Base-by-base conservation (phyloP, 2,888 invertebrate genomes). In the Mesorhabditis spiculigera region DNA sequence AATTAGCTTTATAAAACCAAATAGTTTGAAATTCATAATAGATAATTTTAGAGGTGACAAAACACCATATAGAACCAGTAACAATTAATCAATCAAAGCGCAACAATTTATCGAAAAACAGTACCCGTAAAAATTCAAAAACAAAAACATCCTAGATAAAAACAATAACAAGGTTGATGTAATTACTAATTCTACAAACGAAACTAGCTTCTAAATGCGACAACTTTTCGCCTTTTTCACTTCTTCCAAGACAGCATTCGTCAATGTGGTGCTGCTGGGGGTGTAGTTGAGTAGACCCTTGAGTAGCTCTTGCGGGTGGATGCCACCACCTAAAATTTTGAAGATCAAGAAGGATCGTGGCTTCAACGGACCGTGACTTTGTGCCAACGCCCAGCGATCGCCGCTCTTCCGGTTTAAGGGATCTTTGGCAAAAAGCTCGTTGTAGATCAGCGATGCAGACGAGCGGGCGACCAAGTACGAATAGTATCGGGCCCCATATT, bases 401-500 rank as follows among this genome's bases (percentile, higher is more conserved):
- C 85, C 85, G 63, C 74, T 75, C 44, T 76, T 71, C 42, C 77
- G 50, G 5, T 73, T 75, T 68, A 82, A 79, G 5, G 83, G 82
- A 50, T 85, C 75, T 5, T 62, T 66, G 58, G 72, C 72, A 73
- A 85, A 85, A 65, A 78, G 74, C 8, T 73, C 66, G 13, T 81
- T 74, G 80, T 82, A 85, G 44, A 85, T 79, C 61, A 83, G 73
- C 43, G 81, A 81, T 1, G 85, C 83, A 5, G 79, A 73, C 5
- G 84, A 74, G 62, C 78, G 70, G 0, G 97, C 96, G 84, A 96
- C 92, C 75, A 98, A 89, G 88, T 99, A 99, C 0, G 97, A 93
- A 87, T 97, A 98, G 88, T 98, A 98, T 87, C 95, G 96, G 0
- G 96, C 96, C 61, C 98, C 98, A 87, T 99, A 99, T 2, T 96